These are phyloP conservation scores for Anoplophora glabripennis DNA, from an alignment of 1,140 invertebrate genomes.

Conservation along the genomic window DNA sequence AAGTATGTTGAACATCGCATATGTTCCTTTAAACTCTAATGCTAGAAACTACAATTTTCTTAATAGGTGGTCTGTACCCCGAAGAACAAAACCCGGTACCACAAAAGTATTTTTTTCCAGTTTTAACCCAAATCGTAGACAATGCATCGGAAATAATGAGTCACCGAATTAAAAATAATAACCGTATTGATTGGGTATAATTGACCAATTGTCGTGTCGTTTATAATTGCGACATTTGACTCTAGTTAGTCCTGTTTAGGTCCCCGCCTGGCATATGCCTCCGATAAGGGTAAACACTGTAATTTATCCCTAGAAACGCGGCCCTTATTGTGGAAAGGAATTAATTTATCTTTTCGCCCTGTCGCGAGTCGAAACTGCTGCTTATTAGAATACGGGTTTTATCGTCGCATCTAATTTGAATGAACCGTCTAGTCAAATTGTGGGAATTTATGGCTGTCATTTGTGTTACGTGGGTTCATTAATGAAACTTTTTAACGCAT, in stretches of 20 bases:
- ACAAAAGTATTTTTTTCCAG: too few relatives aligned
- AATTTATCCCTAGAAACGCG: slow-evolving; percentile 14
- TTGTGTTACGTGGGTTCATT: too few relatives aligned
- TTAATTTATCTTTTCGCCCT: slow-evolving; percentile 1
- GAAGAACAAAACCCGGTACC: too few relatives aligned
- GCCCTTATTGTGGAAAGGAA: neutral
- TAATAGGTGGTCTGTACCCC: too few relatives aligned
- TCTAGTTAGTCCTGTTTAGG: slow-evolving; percentile 13
- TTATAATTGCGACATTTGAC: slow-evolving; percentile 25
- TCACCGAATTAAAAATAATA: neutral
- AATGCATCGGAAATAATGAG: slow-evolving; percentile 6
- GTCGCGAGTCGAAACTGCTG: slow-evolving; percentile 1
- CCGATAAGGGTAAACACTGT: slow-evolving; percentile 21
- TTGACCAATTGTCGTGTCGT: slow-evolving; percentile 29
- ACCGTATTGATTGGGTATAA: slow-evolving; percentile 25
- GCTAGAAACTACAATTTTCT: too few relatives aligned
- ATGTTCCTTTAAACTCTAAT: too few relatives aligned
- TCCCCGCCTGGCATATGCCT: slow-evolving; percentile 21
- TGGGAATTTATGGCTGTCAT: too few relatives aligned
- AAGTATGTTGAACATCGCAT: too few relatives aligned
- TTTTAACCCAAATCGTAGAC: neutral
- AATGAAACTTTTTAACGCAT: too few relatives aligned
- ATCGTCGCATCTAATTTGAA: slow-evolving; percentile 20
- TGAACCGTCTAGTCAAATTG: neutral
- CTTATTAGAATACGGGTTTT: slow-evolving; percentile 17